Conservation (phyloP, 2,797 vertebrate genomes). For the Ara ararauna region DNA sequence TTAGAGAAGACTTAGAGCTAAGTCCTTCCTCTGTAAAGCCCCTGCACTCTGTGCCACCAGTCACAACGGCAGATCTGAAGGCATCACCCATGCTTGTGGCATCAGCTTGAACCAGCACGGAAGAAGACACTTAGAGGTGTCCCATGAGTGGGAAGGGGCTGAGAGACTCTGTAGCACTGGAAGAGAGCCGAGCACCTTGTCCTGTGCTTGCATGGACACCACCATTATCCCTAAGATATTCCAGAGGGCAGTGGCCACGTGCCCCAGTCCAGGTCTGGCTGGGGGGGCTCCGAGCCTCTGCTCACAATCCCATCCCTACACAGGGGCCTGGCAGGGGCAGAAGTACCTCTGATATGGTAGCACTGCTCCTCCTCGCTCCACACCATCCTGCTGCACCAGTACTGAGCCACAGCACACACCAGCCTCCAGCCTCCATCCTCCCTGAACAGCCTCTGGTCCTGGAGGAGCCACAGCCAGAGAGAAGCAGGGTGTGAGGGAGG, state of each 20-base stretch:
- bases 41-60: not conserved
- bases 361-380: conserved; percentile 84
- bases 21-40: not conserved
- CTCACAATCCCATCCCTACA: not conserved
- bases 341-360: conserved; percentile 85
- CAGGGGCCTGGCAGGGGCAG: not conserved
- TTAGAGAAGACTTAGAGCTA: not conserved
- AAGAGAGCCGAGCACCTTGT: not conserved
- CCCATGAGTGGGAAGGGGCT: not conserved
- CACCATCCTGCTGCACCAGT: conserved; percentile 92
- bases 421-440: conserved; percentile 86
- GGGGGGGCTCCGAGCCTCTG: accelerated
- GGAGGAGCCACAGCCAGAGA: not conserved
- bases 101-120: not conserved
- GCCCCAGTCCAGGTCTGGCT: accelerated
- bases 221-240: too few species aligned
- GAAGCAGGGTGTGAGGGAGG: accelerated
- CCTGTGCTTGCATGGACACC: accelerated
- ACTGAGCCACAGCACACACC: conserved; percentile 88
- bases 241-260: accelerated
- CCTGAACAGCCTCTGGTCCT: conserved; percentile 90
- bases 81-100: too few species aligned
- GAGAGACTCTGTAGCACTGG: not conserved
- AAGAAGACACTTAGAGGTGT: not conserved
- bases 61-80: too few species aligned